phyloP scores from a whole-genome alignment of 2,888 invertebrate genomes.

The Himalopsyche japonica region DNA sequence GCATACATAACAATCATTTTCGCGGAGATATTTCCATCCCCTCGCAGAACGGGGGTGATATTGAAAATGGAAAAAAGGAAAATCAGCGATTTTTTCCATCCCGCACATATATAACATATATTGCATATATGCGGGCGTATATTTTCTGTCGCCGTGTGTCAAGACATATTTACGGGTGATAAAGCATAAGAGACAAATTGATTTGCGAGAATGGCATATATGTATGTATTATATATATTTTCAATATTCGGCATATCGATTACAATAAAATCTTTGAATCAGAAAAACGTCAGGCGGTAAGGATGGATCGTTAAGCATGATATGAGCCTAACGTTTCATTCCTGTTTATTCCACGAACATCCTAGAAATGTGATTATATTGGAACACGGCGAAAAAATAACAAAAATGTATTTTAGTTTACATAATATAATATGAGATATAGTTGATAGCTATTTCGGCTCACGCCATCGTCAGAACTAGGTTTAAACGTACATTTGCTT shows the following conservation, averaged over 20 bases:
- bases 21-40: not conserved
- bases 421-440: no score
- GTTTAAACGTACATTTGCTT: no score
- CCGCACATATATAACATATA: not conserved
- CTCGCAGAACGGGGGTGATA: not conserved
- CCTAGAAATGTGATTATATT: no score
- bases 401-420: no score
- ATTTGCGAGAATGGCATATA: not conserved
- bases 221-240: not conserved
- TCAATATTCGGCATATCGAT: not conserved
- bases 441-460: no score
- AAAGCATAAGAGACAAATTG: not conserved
- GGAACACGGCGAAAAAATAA: no score
- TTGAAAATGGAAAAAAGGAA: not conserved
- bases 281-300: not conserved
- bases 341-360: not conserved
- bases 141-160: not conserved
- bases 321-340: not conserved
- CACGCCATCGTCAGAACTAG: no score
- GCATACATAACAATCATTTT: conserved; percentile 26
- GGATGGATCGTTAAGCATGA: not conserved
- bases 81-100: not conserved
- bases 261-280: not conserved
- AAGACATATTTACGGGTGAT: not conserved
- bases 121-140: not conserved